phyloP scores from a whole-genome alignment of 1,140 invertebrate genomes.

The Helicoverpa armigera region DNA sequence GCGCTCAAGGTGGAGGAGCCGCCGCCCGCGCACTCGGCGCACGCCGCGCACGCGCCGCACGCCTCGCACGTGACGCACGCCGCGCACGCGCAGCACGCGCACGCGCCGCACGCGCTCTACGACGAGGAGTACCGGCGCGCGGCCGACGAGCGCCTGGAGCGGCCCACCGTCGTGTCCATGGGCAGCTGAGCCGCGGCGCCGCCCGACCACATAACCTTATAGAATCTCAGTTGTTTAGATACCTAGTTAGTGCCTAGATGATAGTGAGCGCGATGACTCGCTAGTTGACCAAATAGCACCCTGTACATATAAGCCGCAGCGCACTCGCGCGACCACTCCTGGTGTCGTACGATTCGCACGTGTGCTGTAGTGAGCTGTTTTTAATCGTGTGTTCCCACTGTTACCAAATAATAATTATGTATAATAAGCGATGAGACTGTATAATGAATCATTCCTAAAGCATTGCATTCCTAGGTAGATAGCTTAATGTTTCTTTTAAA shows the following conservation, averaged over 20 bases:
- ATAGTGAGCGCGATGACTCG: conserved; percentile 49
- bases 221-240: conserved; percentile 76
- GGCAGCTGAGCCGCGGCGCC: conserved; percentile 72
- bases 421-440: conserved; percentile 66
- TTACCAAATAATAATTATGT: conserved; percentile 71
- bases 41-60: conserved; percentile 50
- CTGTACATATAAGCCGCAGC: neutral
- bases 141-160: conserved; percentile 68
- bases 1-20: conserved; percentile 75
- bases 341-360: neutral
- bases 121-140: conserved; percentile 49
- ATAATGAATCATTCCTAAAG: conserved; percentile 61
- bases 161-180: conserved; percentile 77
- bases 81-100: conserved; percentile 51
- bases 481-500: conserved; percentile 47
- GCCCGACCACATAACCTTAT: conserved; percentile 54
- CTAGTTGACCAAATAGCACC: conserved; percentile 69
- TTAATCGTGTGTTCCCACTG: conserved; percentile 49
- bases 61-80: conserved; percentile 55
- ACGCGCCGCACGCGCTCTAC: conserved; percentile 41
- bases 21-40: conserved; percentile 67
- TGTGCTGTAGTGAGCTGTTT: conserved; percentile 4
- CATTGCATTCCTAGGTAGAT: conserved; percentile 66
- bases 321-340: conserved; percentile 8
- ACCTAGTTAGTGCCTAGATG: conserved; percentile 28